These are phyloP conservation scores for Tenodera sinensis DNA, from an alignment of 2,888 invertebrate species.

Conservation along the genomic window DNA sequence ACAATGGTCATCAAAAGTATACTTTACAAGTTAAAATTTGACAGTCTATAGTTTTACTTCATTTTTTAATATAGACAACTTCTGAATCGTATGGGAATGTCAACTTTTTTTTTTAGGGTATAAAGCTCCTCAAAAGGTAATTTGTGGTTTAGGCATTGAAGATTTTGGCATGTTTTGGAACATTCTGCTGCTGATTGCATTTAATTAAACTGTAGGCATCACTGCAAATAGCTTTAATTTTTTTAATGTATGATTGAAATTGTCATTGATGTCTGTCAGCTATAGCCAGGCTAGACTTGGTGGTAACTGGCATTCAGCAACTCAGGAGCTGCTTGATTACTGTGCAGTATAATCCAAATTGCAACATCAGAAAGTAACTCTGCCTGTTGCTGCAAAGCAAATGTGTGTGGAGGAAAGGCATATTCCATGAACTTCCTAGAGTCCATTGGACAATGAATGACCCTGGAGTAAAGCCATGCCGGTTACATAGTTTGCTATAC, in stretches of 20 bases:
- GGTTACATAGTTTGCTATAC: slow-evolving; percentile 11
- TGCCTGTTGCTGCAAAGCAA: background rate
- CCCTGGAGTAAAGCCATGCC: slow-evolving; percentile 32
- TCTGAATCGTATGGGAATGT: no score
- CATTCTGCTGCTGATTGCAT: no score
- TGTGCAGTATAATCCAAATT: slow-evolving; percentile 32
- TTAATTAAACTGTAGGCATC: no score
- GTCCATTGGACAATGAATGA: slow-evolving; percentile 31
- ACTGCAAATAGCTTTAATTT: no score
- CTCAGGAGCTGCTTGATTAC: slow-evolving; percentile 31
- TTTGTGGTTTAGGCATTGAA: no score
- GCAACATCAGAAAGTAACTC: slow-evolving; percentile 31
- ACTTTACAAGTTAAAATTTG: no score
- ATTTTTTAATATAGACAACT: no score
- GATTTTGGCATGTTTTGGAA: no score
- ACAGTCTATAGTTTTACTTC: no score
- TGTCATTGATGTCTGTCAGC: background rate
- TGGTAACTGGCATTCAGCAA: background rate
- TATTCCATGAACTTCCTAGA: slow-evolving; percentile 32
- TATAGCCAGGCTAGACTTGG: background rate
- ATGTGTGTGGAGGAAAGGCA: slow-evolving; percentile 29
- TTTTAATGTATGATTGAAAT: background rate
- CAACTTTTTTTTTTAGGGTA: no score
- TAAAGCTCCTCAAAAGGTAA: no score
- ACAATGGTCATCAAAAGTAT: no score